These are phyloP conservation scores for Prochilodus magdalenae DNA, from an alignment of 2,113 vertebrate species.

Conservation along the genomic window DNA sequence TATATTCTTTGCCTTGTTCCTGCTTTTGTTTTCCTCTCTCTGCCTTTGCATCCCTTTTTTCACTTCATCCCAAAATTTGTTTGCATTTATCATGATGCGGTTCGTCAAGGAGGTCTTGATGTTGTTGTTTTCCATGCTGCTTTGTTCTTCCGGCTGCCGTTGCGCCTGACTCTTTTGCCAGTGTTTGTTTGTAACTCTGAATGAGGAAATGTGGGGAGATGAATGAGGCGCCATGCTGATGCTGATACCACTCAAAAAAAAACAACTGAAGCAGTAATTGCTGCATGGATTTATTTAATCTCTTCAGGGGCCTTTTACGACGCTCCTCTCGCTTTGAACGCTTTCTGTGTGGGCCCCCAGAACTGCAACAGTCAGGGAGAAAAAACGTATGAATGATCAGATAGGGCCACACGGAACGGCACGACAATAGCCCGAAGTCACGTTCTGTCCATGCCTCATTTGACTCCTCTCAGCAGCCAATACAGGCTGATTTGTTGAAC, in stretches of 20 bases:
- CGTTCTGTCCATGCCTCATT: conserved; percentile 18
- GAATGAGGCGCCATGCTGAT: conserved; percentile 31
- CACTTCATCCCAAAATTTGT: conserved; percentile 79
- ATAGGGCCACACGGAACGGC: neutral
- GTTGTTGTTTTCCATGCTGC: conserved; percentile 67
- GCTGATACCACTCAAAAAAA: conserved; percentile 32
- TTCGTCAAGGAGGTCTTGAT: conserved; percentile 86
- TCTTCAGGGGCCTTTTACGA: neutral
- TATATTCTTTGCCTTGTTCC: conserved; percentile 31
- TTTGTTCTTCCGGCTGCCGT: conserved; percentile 76
- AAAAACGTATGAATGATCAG: conserved; percentile 21
- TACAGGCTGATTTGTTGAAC: conserved; percentile 15
- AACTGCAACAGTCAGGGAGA: conserved; percentile 19
- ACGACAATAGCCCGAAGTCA: conserved; percentile 12
- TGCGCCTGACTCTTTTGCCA: conserved; percentile 34
- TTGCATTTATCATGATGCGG: conserved; percentile 91
- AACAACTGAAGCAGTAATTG: conserved; percentile 15
- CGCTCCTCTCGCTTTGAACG: conserved; percentile 2
- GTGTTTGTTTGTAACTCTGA: conserved; percentile 52
- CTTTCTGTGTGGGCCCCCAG: neutral
- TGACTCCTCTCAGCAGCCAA: neutral
- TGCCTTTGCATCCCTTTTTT: conserved; percentile 64
- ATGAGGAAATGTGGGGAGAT: conserved; percentile 36
- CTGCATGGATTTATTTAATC: conserved; percentile 34
- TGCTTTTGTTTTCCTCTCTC: conserved; percentile 61